Conservation (phyloP, 2,888 invertebrate genomes). For the Pediacus dermestoides region DNA sequence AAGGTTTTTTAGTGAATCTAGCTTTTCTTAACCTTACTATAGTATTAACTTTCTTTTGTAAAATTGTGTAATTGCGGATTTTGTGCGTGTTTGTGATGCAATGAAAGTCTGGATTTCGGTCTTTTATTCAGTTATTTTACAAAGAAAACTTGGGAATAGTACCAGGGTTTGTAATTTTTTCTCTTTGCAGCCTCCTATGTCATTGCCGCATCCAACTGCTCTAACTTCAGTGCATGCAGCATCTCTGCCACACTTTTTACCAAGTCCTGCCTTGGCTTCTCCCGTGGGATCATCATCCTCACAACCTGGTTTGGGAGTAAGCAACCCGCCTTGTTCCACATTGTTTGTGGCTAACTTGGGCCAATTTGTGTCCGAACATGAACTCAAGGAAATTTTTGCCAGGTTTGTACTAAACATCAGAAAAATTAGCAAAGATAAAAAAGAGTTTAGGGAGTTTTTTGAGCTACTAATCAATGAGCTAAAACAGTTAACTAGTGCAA, state of each 20-base stretch:
- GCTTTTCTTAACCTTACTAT: no score
- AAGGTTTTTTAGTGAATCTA: constrained; percentile 9
- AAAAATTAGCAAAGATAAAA: no score
- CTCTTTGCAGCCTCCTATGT: constrained; percentile 54
- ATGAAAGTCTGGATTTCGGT: constrained; percentile 37
- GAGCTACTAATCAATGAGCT: no score
- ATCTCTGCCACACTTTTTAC: constrained; percentile 80
- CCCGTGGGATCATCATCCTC: constrained; percentile 77
- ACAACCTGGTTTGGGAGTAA: constrained; percentile 65
- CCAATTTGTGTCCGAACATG: constrained; percentile 96
- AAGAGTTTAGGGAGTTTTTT: no score
- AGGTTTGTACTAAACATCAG: constrained; percentile 63
- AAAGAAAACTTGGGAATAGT: background rate
- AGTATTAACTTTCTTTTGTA: no score
- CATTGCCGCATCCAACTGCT: constrained; percentile 61
- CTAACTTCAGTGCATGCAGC: constrained; percentile 70
- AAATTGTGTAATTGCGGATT: constrained; percentile 14
- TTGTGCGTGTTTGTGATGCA: constrained; percentile 28
- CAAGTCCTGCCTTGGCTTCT: constrained; percentile 89
- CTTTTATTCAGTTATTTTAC: constrained; percentile 12
- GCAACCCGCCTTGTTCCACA: constrained; percentile 91
- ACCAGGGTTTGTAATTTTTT: constrained; percentile 3
- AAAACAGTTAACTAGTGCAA: constrained; percentile 38
- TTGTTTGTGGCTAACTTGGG: constrained; percentile 98
- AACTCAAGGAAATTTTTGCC: constrained; percentile 96